A percentile compares a stretch with the other conserved stretches of the same genome.
These are phyloP conservation scores for Hipposideros armiger DNA, from an alignment of 2,113 vertebrate genomes.

Conservation along the genomic window DNA sequence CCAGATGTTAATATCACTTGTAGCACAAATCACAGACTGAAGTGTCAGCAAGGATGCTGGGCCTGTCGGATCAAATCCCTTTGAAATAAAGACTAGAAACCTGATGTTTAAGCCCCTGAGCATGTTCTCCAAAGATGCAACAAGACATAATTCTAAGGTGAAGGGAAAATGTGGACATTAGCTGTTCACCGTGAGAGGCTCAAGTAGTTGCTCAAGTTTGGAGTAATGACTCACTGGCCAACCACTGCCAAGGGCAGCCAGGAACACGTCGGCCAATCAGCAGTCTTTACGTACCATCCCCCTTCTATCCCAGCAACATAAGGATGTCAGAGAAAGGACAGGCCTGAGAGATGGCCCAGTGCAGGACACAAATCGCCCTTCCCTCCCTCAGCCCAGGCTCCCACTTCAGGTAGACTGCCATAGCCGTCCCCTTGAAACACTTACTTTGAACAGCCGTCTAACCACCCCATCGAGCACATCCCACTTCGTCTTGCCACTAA, in stretches of 20 bases:
- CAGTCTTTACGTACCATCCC: not conserved
- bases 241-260: not conserved
- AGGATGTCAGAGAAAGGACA: not conserved
- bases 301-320: not conserved
- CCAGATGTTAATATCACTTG: not conserved
- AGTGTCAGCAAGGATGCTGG: not conserved
- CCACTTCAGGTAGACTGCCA: fast-evolving
- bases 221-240: not conserved
- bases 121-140: not conserved
- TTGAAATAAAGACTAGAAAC: not conserved
- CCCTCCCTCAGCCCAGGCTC: not conserved
- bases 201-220: not conserved
- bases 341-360: not conserved
- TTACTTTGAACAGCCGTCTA: slow-evolving; percentile 96
- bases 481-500: slow-evolving; percentile 99
- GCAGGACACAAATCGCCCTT: not conserved
- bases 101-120: not conserved
- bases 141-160: not conserved
- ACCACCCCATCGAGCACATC: slow-evolving; percentile 98
- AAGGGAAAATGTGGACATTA: not conserved
- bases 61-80: not conserved
- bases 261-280: not conserved
- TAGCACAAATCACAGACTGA: not conserved
- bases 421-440: not conserved
- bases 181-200: not conserved